Evolutionary conservation across 2,113 vertebrate species (phyloP).

Genomic region (Holacanthus passer): DNA sequence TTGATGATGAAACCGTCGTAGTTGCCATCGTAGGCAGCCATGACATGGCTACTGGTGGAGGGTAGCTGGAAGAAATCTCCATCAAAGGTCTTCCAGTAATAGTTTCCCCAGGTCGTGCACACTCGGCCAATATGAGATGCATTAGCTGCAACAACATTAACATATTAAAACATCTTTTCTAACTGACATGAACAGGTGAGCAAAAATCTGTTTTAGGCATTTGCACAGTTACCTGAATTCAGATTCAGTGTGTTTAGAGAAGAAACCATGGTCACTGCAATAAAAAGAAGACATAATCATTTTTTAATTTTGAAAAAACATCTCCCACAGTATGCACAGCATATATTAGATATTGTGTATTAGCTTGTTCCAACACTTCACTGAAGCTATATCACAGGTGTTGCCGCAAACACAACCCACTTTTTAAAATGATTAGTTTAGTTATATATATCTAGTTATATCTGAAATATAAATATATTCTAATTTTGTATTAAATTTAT

Average conservation of each 20-base stretch:
- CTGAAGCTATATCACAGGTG: not conserved
- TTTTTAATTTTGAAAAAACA: not conserved
- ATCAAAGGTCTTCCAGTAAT: constrained; percentile 93
- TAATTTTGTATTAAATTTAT: too few relatives aligned
- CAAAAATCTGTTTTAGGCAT: not conserved
- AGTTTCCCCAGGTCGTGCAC: constrained; percentile 93
- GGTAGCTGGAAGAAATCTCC: constrained; percentile 87
- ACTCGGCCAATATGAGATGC: constrained; percentile 84
- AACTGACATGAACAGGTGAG: not conserved
- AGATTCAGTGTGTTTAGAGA: not conserved
- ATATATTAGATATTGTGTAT: not conserved
- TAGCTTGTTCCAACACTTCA: too few relatives aligned
- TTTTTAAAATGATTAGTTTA: too few relatives aligned
- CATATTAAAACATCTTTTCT: not conserved
- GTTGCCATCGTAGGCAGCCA: too few relatives aligned
- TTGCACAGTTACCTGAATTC: constrained; percentile 37
- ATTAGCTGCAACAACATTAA: constrained; percentile 20
- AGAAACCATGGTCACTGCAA: constrained; percentile 11
- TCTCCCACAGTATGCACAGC: not conserved
- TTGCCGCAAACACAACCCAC: too few relatives aligned
- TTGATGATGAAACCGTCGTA: constrained; percentile 89
- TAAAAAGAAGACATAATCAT: not conserved
- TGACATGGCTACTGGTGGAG: constrained; percentile 89
- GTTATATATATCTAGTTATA: too few relatives aligned
- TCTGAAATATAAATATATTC: too few relatives aligned